Percentiles rank a stretch among this genome's conserved stretches.
These are phyloP conservation scores for Micrasema minimum DNA, from an alignment of 1,140 invertebrate species.

Conservation along the genomic window DNA sequence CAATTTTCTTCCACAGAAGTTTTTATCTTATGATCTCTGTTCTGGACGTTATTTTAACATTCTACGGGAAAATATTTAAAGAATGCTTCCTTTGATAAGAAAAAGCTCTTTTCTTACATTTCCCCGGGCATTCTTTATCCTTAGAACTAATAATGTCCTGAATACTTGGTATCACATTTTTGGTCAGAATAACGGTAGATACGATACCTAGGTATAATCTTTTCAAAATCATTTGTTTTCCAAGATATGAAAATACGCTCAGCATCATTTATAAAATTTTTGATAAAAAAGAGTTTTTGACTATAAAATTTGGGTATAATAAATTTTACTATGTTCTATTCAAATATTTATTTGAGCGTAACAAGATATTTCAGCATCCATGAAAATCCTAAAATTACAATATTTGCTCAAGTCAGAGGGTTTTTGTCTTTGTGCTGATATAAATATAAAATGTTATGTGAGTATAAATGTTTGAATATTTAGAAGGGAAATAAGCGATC, in stretches of 20 bases:
- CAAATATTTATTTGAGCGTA: constrained; percentile 9
- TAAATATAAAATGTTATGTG: constrained; percentile 19
- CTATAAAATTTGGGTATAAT: no score
- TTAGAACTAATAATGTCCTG: not conserved
- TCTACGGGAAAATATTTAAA: no score
- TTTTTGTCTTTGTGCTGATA: constrained; percentile 26
- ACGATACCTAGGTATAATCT: no score
- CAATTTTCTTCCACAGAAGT: not conserved
- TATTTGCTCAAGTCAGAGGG: constrained; percentile 9
- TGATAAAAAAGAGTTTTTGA: no score
- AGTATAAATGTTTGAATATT: constrained; percentile 17
- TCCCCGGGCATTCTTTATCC: not conserved
- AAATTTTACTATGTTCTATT: no score
- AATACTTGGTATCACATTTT: not conserved
- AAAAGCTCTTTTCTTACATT: not conserved
- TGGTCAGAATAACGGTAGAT: no score
- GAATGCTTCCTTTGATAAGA: not conserved
- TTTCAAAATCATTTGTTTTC: no score
- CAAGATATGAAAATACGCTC: no score
- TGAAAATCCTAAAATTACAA: constrained; percentile 19
- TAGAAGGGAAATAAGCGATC: constrained; percentile 22
- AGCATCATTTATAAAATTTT: no score
- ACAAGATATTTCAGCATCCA: constrained; percentile 9
- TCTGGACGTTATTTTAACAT: constrained; percentile 4
- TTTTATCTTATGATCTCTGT: not conserved